These are phyloP conservation scores for Simalia tracyae DNA, from an alignment of 2,797 vertebrate species.

Conservation along the genomic window DNA sequence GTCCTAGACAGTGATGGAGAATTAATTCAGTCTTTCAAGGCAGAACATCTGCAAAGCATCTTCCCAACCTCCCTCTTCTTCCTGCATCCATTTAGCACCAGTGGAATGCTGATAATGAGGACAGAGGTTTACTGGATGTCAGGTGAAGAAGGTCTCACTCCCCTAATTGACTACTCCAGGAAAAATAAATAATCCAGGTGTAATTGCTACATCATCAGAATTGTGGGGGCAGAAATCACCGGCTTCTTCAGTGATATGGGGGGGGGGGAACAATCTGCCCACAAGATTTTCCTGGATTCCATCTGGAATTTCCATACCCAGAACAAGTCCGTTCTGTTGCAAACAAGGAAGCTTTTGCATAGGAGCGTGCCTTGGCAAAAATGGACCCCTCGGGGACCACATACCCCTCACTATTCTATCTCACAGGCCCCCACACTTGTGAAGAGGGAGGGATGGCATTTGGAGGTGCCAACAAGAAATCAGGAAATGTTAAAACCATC, in stretches of 20 bases:
- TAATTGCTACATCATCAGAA: neutral
- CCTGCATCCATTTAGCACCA: neutral
- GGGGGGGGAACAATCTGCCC: neutral
- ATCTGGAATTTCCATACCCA: neutral
- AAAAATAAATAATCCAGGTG: neutral
- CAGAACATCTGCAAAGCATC: neutral
- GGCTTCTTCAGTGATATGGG: neutral
- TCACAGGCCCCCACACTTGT: neutral
- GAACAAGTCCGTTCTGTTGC: neutral
- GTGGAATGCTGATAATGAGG: neutral
- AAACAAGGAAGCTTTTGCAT: constrained; percentile 7
- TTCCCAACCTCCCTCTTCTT: too few relatives aligned
- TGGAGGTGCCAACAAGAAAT: neutral
- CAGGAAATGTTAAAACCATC: neutral
- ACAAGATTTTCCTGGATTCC: neutral
- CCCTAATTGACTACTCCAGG: neutral
- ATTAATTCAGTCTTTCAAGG: neutral
- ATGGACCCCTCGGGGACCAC: neutral
- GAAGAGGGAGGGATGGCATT: neutral
- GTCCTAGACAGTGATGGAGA: neutral
- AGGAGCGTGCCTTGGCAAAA: neutral
- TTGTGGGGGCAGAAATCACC: neutral
- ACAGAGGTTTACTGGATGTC: neutral
- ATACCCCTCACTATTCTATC: neutral
- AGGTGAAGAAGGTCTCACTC: neutral